Evolutionary conservation across 2,888 invertebrate genomes (phyloP).

Genomic region (Tachina lurida): DNA sequence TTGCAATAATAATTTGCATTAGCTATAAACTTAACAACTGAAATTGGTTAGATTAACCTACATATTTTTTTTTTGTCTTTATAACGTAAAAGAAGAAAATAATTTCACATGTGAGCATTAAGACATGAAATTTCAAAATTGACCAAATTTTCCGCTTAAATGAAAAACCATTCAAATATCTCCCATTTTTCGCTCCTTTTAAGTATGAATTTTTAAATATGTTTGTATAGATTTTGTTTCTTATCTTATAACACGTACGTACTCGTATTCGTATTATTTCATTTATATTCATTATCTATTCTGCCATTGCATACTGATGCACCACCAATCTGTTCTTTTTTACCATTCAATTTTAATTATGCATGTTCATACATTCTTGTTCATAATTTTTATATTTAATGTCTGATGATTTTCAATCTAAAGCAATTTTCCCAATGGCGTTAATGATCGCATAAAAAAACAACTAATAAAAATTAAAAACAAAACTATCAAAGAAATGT

Average conservation of each 20-base stretch:
- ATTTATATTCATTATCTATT: background rate
- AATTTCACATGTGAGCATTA: too few species aligned
- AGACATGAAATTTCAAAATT: too few species aligned
- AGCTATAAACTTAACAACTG: too few species aligned
- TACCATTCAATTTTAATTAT: background rate
- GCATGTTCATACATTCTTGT: slow-evolving; percentile 22
- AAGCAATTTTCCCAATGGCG: slow-evolving; percentile 48
- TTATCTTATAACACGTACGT: background rate
- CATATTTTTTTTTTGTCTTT: too few species aligned
- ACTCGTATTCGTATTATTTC: too few species aligned
- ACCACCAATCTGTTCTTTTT: background rate
- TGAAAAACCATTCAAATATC: too few species aligned
- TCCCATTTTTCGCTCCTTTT: too few species aligned
- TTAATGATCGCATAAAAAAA: slow-evolving; percentile 48
- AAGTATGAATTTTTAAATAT: too few species aligned
- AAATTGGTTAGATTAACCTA: too few species aligned
- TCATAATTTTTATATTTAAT: slow-evolving; percentile 31
- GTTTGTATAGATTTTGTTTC: background rate
- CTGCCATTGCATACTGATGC: background rate
- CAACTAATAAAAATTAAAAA: background rate
- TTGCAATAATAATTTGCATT: too few species aligned
- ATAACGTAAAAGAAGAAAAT: too few species aligned
- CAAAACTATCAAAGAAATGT: slow-evolving; percentile 29
- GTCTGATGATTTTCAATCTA: background rate
- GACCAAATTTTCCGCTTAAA: too few species aligned